phyloP scores from a whole-genome alignment of 1,140 invertebrate species.

The Pseudomyrmex pallidus region DNA sequence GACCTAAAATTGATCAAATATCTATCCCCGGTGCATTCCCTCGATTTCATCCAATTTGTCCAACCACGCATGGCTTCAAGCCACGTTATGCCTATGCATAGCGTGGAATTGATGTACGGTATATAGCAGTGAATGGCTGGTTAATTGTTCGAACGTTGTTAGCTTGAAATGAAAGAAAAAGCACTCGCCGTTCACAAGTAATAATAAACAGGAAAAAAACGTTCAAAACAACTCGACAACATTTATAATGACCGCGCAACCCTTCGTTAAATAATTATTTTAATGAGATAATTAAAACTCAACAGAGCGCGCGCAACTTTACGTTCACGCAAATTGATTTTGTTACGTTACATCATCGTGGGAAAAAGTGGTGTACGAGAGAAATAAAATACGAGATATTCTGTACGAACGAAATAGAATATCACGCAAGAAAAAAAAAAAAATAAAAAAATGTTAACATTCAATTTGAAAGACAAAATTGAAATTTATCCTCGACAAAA shows the following conservation, averaged over 20 bases:
- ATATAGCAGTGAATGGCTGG: slow-evolving; percentile 13
- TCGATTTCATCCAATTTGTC: slow-evolving; percentile 53
- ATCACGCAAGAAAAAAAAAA: no score
- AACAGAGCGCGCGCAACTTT: background rate
- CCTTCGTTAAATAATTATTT: slow-evolving; percentile 12
- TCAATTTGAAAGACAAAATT: no score
- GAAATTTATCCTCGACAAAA: no score
- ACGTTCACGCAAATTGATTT: slow-evolving; percentile 17
- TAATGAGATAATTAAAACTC: slow-evolving; percentile 1
- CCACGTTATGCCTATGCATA: slow-evolving; percentile 10
- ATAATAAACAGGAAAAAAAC: background rate
- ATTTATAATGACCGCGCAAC: background rate
- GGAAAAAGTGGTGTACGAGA: no score
- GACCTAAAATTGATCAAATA: slow-evolving; percentile 38
- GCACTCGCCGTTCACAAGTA: background rate
- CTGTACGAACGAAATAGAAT: no score
- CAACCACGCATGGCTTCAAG: slow-evolving; percentile 21
- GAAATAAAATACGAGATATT: no score
- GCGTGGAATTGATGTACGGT: background rate
- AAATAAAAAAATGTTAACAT: no score
- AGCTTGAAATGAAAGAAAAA: slow-evolving; percentile 16
- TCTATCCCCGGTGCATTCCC: slow-evolving; percentile 21
- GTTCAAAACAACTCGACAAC: background rate
- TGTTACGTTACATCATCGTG: background rate
- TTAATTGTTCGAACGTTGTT: slow-evolving; percentile 26